Base-by-base conservation (phyloP, 35 echinoderm and acorn worm genomes). In the Ophiothrix spiculata region DNA sequence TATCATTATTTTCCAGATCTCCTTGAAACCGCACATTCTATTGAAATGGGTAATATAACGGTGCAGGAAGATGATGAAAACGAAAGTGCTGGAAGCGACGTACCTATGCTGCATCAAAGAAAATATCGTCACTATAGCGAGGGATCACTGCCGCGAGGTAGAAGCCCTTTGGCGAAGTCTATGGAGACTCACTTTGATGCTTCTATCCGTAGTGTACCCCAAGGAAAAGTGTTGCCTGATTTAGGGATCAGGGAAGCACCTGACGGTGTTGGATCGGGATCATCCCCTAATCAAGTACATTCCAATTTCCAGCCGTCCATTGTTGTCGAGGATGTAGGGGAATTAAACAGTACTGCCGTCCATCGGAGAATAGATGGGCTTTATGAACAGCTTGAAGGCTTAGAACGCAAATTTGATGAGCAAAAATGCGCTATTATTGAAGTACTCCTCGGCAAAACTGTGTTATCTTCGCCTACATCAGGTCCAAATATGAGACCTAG, bases 331-430 rank as follows among this genome's bases (percentile, higher is more conserved):
- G 32, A 75, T 32, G 81, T 85, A 23, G 25, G 60, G 17, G 60
- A 69, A 69, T 69, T 25, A 69, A 79, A 76, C 73, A 86, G 83
- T 82, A 73, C 23, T 25, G 41, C 31, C 33, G 75, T 95, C 38
- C 93, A 95, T 64, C 38, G 81, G 39, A 63, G 85, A 32, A 95
- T 95, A 17, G 93, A 95, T 38, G 93, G 87, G 31, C 85, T 95
- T 2, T 95, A 95, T 49, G 56, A 84, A 36, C 93, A 95, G 80
- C 77, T 95, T 1, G 89, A 79, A 13, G 81, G 40, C 23, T 91
- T 95, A 36, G 89, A 95, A 80, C 87, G 75, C 23, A 91, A 83
- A 64, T 95, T 95, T 76, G 93, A 95, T 34, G 93, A 88, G 76
- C 90, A 95, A 36, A 84, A 85, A 75, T 80, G 69, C 33, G 89